Evolutionary conservation across 2,888 invertebrate genomes (phyloP).

Genomic region (Resseliella maxima): DNA sequence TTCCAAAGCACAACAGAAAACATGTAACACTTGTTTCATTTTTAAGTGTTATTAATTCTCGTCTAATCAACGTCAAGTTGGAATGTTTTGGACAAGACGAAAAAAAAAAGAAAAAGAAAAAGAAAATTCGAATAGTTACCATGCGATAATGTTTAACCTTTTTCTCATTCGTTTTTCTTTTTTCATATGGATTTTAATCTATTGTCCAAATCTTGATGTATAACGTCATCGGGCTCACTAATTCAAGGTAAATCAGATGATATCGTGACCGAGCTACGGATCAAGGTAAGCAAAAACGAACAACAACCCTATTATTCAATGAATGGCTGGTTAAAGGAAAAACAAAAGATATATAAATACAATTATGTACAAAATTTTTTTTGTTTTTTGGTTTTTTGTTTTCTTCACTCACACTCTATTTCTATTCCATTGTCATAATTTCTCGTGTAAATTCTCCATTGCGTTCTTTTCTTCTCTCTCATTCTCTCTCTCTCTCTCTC

Average conservation of each 20-base stretch:
- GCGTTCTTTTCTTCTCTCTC: not conserved
- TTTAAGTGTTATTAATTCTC: not conserved
- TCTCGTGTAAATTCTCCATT: conserved; percentile 6
- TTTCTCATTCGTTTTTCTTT: too few relatives aligned
- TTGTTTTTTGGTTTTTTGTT: too few relatives aligned
- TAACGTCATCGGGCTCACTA: conserved; percentile 32
- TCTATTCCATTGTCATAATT: not conserved
- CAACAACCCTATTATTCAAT: not conserved
- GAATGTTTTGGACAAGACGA: not conserved
- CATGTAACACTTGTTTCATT: not conserved
- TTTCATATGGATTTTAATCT: conserved; percentile 22
- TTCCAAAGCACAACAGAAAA: not conserved
- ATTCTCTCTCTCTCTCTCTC: too few relatives aligned
- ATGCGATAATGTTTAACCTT: conserved; percentile 42
- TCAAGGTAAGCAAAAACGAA: conserved; percentile 74
- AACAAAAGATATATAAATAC: not conserved
- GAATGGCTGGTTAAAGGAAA: not conserved
- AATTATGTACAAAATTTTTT: not conserved
- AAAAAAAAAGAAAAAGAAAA: too few relatives aligned
- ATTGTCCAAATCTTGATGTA: conserved; percentile 29
- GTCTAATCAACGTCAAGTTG: too few relatives aligned
- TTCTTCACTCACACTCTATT: not conserved
- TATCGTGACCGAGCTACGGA: conserved; percentile 77
- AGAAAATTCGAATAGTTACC: not conserved
- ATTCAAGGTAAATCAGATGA: conserved; percentile 53